Conservation (phyloP, 2,113 vertebrate species). For the Ia io region DNA sequence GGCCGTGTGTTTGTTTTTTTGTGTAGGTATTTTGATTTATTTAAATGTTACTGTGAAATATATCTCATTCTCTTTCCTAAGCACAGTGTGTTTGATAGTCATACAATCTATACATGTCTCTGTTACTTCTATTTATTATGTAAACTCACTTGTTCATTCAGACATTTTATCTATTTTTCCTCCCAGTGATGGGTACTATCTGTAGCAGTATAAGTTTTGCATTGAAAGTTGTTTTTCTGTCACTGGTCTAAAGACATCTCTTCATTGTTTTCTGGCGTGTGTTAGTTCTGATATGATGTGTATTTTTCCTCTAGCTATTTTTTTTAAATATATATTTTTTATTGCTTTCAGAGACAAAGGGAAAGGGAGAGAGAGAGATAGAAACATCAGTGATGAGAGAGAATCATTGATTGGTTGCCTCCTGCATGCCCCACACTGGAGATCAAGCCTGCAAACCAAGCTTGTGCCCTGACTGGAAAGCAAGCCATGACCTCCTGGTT, state of each 20-base stretch:
- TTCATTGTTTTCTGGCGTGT: neutral
- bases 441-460: too few species aligned
- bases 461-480: too few species aligned
- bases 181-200: neutral
- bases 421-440: too few species aligned
- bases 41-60: neutral
- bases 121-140: neutral
- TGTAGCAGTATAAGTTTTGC: neutral
- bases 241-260: neutral
- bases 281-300: neutral
- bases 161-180: neutral
- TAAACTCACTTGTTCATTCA: neutral
- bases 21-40: neutral
- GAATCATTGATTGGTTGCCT: too few species aligned
- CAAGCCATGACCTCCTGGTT: too few species aligned
- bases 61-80: constrained; percentile 7
- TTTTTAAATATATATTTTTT: neutral
- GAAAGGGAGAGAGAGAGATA: too few species aligned
- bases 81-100: neutral
- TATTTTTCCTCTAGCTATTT: neutral
- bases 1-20: neutral
- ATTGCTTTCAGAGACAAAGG: too few species aligned
- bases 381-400: too few species aligned
- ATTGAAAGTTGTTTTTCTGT: neutral
- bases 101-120: neutral